Conservation (phyloP, 2,113 vertebrate genomes). For the Lepisosteus osseus region DNA sequence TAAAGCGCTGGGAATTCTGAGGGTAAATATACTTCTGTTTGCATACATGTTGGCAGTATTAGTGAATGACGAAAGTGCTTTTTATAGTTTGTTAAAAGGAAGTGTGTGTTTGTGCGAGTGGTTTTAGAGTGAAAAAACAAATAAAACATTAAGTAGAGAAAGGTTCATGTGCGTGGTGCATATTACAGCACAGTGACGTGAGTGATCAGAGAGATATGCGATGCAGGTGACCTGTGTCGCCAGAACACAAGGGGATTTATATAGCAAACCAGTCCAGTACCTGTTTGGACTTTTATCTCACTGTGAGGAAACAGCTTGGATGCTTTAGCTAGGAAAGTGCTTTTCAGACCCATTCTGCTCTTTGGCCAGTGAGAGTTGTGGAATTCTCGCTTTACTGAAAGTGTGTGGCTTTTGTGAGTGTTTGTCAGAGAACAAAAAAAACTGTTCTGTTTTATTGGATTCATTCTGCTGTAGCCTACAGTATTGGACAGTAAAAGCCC, state of each 20-base stretch:
- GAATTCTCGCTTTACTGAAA: too few species aligned
- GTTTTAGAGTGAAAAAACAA: not conserved
- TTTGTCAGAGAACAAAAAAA: too few species aligned
- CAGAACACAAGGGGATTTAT: not conserved
- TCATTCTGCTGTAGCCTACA: too few species aligned
- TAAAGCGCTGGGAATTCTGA: not conserved
- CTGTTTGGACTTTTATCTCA: not conserved
- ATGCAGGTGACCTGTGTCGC: not conserved
- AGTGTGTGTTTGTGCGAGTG: too few species aligned
- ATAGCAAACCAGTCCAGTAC: not conserved
- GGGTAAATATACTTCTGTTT: not conserved
- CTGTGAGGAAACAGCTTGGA: too few species aligned
- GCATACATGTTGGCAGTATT: not conserved
- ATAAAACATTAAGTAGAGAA: not conserved
- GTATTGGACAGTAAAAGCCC: constrained; percentile 22
- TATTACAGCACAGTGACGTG: not conserved
- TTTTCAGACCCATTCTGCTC: too few species aligned
- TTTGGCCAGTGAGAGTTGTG: too few species aligned
- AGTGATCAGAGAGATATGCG: not conserved
- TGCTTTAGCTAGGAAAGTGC: too few species aligned
- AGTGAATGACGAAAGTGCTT: not conserved
- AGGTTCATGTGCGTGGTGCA: not conserved
- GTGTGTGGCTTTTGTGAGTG: too few species aligned
- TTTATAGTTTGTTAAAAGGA: not conserved
- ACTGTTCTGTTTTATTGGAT: too few species aligned